Percentiles rank a stretch among this genome's conserved stretches.
Evolutionary conservation across 2,113 vertebrate species (phyloP).

Genomic region (Callaeas wilsoni): DNA sequence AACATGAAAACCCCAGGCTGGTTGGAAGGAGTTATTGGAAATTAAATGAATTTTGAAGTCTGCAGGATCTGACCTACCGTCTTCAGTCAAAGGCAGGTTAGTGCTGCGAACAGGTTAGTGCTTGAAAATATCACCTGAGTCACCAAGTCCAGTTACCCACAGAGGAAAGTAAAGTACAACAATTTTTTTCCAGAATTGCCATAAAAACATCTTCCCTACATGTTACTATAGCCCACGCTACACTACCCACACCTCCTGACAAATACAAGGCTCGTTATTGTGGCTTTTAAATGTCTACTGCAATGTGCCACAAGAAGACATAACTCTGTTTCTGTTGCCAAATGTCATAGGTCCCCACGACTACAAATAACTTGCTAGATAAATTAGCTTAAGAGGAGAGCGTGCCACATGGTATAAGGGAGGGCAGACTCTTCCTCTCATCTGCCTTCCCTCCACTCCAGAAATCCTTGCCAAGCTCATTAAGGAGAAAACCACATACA

Average conservation of each 20-base stretch:
- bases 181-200: not conserved
- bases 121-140: not conserved
- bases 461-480: not conserved
- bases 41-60: not conserved
- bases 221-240: not conserved
- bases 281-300: not conserved
- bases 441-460: not conserved
- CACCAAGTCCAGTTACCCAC: not conserved
- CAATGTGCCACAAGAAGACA: not conserved
- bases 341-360: not conserved
- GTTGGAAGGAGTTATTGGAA: not conserved
- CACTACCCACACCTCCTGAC: not conserved
- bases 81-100: not conserved
- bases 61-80: not conserved
- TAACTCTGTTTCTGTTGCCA: not conserved
- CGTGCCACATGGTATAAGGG: not conserved
- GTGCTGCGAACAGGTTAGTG: not conserved
- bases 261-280: not conserved
- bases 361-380: not conserved
- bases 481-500: not conserved
- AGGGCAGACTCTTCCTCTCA: not conserved
- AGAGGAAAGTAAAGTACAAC: not conserved
- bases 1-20: not conserved
- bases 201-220: not conserved
- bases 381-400: not conserved